Evolutionary conservation across 2,113 vertebrate species (phyloP).

Genomic region (Sinocyclocheilus rhinocerous): DNA sequence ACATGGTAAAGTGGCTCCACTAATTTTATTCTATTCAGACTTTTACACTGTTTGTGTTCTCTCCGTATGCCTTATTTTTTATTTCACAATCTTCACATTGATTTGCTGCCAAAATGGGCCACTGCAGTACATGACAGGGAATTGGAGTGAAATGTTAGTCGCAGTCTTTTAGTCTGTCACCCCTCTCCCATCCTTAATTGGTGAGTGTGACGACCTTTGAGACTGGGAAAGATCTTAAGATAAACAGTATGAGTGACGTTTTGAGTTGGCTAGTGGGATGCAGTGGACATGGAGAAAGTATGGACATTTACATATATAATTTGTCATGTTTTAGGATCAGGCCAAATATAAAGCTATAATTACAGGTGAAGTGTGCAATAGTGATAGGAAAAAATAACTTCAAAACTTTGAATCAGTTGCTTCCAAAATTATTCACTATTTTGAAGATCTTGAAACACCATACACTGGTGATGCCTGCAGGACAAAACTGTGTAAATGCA

Average conservation of each 20-base stretch:
- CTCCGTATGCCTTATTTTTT: neutral
- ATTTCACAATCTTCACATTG: neutral
- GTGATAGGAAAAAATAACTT: no score
- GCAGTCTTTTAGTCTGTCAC: slow-evolving; percentile 27
- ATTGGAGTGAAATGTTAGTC: slow-evolving; percentile 24
- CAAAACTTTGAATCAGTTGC: no score
- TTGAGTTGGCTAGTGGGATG: neutral
- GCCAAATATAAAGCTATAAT: neutral
- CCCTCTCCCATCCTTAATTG: slow-evolving; percentile 12
- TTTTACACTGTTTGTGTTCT: slow-evolving; percentile 7
- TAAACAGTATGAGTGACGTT: neutral
- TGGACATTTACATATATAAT: neutral
- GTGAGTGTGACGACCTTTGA: slow-evolving; percentile 9
- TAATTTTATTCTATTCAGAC: neutral
- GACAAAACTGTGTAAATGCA: no score
- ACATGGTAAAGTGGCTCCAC: neutral
- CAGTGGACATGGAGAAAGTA: neutral
- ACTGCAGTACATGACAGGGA: slow-evolving; percentile 15
- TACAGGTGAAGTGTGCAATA: neutral
- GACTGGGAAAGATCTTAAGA: neutral
- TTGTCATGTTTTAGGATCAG: neutral
- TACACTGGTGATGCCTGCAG: no score
- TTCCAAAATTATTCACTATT: no score
- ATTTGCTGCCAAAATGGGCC: neutral
- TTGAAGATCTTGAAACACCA: no score